Base-by-base conservation (phyloP, 2,113 vertebrate species). In the Poecilia latipinna region DNA sequence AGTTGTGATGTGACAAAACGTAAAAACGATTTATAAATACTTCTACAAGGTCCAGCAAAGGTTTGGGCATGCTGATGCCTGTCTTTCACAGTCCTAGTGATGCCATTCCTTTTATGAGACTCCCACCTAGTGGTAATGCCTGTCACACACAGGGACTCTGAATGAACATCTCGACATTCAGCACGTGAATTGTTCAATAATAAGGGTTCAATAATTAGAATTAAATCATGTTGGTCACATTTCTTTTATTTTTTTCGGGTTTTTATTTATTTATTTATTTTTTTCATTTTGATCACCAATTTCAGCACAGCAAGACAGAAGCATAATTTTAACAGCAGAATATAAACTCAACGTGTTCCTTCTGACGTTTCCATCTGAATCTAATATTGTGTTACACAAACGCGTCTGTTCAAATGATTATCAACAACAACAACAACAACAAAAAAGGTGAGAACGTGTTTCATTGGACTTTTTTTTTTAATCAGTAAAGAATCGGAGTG, bases 111-210 rank as follows among this genome's bases (percentile, higher is more conserved):
- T 80, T 73, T 79, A 80, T 77, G 68, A 90, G 32, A 75, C 79
- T 86, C 82, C 12, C 91, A 89, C 86, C 91, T 91, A 90, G 88
- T 84, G 92, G 91, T 72, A 35, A 24, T 8, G 42, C 39, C 17
- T 61, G 48, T 22, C 12, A 26, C 72, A 76, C 79, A 80, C 54
- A n/a, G 10, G 17, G 12, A 48, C 44, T 13, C 3, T 48, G 13
- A 48, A 5, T 48, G 44, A 48, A 22, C 17, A 7, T 22, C 1
- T 15, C 5, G 3, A 17, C 17, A 51, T 24, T 13, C 42, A 44
- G 3, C 42, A 5, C 17, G 5, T 48, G 17, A 48, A 48, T 5
- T 19, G 44, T 19, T 48, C 17, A 17, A 17, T 19, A 48, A 48
- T 19, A 48, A 19, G 4, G 17, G 15, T 57, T 57, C 10, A 37